A percentile compares a stretch with the other conserved stretches of the same genome.
Conservation (phyloP, 2,113 vertebrate genomes). For the Callipepla californica region DNA sequence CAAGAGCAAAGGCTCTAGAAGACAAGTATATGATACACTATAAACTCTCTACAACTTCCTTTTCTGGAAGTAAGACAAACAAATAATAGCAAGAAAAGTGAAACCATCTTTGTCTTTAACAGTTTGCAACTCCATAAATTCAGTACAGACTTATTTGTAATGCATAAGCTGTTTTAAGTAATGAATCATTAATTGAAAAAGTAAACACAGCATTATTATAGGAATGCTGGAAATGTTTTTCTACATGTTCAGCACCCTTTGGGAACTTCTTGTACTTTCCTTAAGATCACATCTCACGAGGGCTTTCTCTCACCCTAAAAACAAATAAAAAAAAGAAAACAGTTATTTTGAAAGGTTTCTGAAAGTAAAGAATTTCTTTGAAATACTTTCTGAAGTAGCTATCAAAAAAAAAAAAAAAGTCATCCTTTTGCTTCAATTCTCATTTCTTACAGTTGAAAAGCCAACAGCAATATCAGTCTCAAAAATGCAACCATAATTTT, state of each 20-base stretch:
- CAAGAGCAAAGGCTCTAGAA: neutral
- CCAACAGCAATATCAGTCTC: neutral
- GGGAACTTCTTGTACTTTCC: conserved; percentile 69
- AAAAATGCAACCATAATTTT: neutral
- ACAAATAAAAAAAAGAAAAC: neutral
- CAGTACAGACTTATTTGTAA: conserved; percentile 16
- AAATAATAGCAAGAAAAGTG: neutral
- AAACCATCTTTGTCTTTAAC: neutral
- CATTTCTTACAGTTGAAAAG: neutral
- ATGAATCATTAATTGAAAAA: conserved; percentile 68
- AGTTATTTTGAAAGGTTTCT: conserved; percentile 36
- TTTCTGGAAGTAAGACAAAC: neutral
- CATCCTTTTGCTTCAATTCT: neutral
- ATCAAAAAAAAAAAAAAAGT: neutral
- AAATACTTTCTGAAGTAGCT: neutral
- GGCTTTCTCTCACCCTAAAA: neutral
- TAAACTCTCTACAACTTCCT: neutral
- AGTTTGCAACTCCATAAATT: conserved; percentile 11
- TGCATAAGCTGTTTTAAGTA: conserved; percentile 10
- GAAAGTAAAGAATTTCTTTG: neutral
- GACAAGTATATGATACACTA: neutral
- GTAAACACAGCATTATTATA: conserved; percentile 57
- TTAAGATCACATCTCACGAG: conserved; percentile 34
- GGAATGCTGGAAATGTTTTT: conserved; percentile 65
- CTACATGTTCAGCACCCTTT: conserved; percentile 40